Base-by-base conservation (phyloP, 2,113 vertebrate species). In the Protomyctophum bolini region DNA sequence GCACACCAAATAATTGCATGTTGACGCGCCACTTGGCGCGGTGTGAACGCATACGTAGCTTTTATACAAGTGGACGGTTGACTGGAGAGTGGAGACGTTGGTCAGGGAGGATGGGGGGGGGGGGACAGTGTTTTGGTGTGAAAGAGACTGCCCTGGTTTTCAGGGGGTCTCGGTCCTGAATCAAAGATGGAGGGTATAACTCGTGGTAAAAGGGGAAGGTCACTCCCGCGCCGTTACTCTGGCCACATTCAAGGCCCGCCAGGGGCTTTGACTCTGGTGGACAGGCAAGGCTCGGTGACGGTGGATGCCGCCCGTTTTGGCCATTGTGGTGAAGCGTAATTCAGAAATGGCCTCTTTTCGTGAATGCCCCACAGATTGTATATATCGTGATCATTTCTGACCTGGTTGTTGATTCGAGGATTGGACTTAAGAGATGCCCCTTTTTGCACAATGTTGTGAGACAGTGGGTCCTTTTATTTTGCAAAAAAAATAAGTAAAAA, bases 131-230 rank as follows among this genome's bases (percentile, higher is more conserved):
- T 67, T 70, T 57, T 72, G 72, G 58, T 76, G 79, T 77, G 68
- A 77, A 80, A 80, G 80, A 81, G 80, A 79, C 66, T 77, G 76
- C 79, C 75, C 73, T 80, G 80, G 70, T 77, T 82, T 84, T 60
- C 2, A 4, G 33, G 75, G 76, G 75, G 85, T 89, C 70, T 78
- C 72, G 67, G 33, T 66, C 79, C 77, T 63, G 80, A 84, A 70
- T 87, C 76, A 80, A 88, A 87, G 79, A 85, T 74, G 78, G 69
- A 79, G 72, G 85, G 90, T 90, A 86, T n/a, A n/a, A 86, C 68
- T 85, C 67, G 21, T 88, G 76, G 88, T 85, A 77, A 89, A 85
- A 83, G 89, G 91, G 91, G n/a, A 93, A 93, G 91, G 93, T 92
- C 91, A 79, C 10, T 54, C n/a, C 10, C 51, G 10, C 33, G n/a